These are phyloP conservation scores for Perccottus glenii DNA, from an alignment of 2,113 vertebrate genomes.

Conservation along the genomic window DNA sequence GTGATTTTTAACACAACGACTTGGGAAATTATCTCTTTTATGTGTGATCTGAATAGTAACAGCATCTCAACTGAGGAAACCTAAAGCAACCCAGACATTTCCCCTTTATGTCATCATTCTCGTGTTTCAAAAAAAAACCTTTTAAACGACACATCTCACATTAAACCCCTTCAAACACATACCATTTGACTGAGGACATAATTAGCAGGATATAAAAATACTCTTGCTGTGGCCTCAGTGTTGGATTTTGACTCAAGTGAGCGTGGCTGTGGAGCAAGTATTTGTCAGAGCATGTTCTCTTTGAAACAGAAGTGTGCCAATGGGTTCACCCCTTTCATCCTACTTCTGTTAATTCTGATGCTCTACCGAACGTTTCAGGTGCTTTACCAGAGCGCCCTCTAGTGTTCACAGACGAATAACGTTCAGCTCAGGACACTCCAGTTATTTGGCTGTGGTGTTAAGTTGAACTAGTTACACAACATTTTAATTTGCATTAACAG, in stretches of 20 bases:
- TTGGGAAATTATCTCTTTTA: slow-evolving; percentile 2
- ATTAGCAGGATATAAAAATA: no score
- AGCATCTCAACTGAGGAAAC: slow-evolving; percentile 20
- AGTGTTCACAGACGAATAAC: slow-evolving; percentile 26
- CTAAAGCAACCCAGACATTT: slow-evolving; percentile 18
- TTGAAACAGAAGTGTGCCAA: background rate
- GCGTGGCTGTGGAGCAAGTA: background rate
- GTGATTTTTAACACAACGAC: slow-evolving; percentile 17
- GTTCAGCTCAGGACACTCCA: no score
- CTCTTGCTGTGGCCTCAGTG: background rate
- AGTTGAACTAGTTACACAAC: no score
- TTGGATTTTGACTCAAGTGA: slow-evolving; percentile 9
- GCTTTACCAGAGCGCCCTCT: slow-evolving; percentile 56
- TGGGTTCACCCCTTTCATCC: slow-evolving; percentile 8
- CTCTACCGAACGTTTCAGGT: slow-evolving; percentile 4
- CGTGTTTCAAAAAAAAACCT: slow-evolving; percentile 5
- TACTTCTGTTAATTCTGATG: slow-evolving; percentile 24
- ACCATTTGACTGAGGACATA: no score
- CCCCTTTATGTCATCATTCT: slow-evolving; percentile 33
- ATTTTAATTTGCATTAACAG: no score
- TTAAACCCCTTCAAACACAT: slow-evolving; percentile 4
- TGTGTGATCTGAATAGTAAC: slow-evolving; percentile 11
- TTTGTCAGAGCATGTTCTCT: slow-evolving; percentile 46
- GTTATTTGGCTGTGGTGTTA: no score
- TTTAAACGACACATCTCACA: background rate